Percentiles rank a stretch among this genome's conserved stretches.
phyloP scores from a whole-genome alignment of 1,140 invertebrate genomes.

The Leptoteleia sp. region DNA sequence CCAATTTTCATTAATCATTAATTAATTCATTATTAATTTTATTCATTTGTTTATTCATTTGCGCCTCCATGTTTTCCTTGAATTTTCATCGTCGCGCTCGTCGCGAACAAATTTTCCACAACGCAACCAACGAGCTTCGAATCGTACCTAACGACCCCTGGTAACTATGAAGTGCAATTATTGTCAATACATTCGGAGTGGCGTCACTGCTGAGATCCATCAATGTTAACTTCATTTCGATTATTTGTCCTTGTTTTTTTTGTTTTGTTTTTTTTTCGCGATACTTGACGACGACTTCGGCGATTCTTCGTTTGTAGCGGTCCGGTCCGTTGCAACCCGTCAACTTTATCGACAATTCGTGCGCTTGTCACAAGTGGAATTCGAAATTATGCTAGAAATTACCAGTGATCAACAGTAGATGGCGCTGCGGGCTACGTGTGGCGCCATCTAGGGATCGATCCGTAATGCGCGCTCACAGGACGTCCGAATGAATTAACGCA shows the following conservation, averaged over 20 bases:
- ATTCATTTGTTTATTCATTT: conserved; percentile 30
- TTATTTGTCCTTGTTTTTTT: too few relatives aligned
- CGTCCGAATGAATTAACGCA: conserved; percentile 79
- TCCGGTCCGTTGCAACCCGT: conserved; percentile 15
- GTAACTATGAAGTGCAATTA: conserved; percentile 72
- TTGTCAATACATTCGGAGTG: conserved; percentile 81
- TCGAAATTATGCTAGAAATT: conserved; percentile 47
- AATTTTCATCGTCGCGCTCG: conserved; percentile 31
- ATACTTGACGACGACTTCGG: conserved; percentile 14
- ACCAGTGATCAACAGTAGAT: conserved; percentile 21
- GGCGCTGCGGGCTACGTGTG: conserved; percentile 20
- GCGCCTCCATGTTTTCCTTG: conserved; percentile 10
- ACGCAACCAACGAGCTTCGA: conserved; percentile 43
- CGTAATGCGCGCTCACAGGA: conserved; percentile 68
- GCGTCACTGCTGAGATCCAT: conserved; percentile 73
- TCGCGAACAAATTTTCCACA: conserved; percentile 32
- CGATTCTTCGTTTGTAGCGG: conserved; percentile 19
- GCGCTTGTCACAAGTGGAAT: conserved; percentile 34
- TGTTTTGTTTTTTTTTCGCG: conserved; percentile 7
- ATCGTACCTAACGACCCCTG: conserved; percentile 49
- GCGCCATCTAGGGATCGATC: conserved; percentile 22
- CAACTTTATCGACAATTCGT: conserved; percentile 25
- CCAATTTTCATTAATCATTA: conserved; percentile 48
- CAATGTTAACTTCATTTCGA: conserved; percentile 5
- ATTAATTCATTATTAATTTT: conserved; percentile 50